Evolutionary conservation across 2,113 vertebrate genomes (phyloP), one percentile per base, ranked within the genome.

Genomic region (Collichthys lucidus): DNA sequence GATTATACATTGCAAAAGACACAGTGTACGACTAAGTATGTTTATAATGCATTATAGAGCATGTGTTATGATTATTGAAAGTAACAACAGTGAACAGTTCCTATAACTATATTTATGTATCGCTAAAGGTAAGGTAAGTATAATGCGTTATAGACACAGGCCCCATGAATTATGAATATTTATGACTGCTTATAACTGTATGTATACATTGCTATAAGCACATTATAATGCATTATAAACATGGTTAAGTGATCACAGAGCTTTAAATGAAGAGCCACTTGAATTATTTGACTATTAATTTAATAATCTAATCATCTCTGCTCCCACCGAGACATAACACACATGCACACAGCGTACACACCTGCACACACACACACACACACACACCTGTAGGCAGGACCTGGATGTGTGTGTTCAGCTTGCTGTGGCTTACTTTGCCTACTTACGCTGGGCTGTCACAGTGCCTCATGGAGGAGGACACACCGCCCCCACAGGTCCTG

Each of bases 391-490:
- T 80, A 80, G 86, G 85, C 87, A 80, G 79, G 60, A 91, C 91
- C 92, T 82, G 83, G 84, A 86, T 90, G 85, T 87, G 92, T 92
- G 89, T 92, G 91, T 95, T 96, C 96, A 96, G 96, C 94, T 96
- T 95, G 96, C 95, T 97, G 94, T 70, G 93, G 97, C 97, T 99
- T 99, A 99, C 98, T 99, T 99, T 98, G 97, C 96, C 96, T 99
- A 99, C 98, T 99, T 99, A 99, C 97, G 97, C 97, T 99, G 98
- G 98, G 96, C 97, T 99, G 97, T 99, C 98, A 99, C 98, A 99
- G 96, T 98, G 98, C 95, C 97, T 98, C 95, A 96, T 94, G 89
- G 98, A 99, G 61, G 97, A 99, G 64, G 98, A 99, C 75, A 99
- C 98, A 88, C 98, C 98, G 77, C 98, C 97, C 53, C 98, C 98